Percentiles rank a stretch among this genome's conserved stretches.
Conservation (phyloP, 2,797 vertebrate genomes). For the Phataginus tricuspis region DNA sequence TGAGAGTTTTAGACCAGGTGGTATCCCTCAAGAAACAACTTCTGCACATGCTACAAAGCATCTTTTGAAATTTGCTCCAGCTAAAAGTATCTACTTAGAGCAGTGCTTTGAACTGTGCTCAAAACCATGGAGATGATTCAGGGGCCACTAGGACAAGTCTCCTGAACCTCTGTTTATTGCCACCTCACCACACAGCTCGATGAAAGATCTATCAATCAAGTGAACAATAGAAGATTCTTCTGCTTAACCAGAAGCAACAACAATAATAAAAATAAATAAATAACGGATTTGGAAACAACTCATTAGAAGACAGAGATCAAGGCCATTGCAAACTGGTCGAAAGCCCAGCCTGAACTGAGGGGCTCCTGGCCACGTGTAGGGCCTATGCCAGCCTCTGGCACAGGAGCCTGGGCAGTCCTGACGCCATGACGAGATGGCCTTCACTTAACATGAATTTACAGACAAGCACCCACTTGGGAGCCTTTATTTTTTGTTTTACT, state of each 20-base stretch:
- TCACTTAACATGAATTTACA: not conserved
- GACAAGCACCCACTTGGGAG: fast-evolving
- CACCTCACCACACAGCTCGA: not conserved
- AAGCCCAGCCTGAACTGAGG: not conserved
- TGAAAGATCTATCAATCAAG: not conserved
- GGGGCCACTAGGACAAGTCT: not conserved
- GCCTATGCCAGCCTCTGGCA: not conserved
- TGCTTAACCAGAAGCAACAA: not conserved
- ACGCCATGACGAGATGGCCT: not conserved
- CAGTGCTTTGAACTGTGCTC: not conserved
- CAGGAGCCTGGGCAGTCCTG: not conserved
- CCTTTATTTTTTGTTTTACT: not conserved
- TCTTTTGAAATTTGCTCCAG: not conserved
- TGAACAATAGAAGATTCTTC: not conserved
- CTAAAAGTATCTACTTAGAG: not conserved
- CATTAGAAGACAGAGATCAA: not conserved
- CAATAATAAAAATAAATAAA: not conserved
- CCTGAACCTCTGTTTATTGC: not conserved
- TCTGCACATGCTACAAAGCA: not conserved
- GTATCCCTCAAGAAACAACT: not conserved
- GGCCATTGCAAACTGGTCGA: not conserved
- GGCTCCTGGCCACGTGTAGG: not conserved
- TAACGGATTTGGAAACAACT: not conserved
- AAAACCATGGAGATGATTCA: not conserved
- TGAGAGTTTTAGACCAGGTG: not conserved